These are phyloP conservation scores for Ganaspis brasiliensis DNA, from an alignment of 2,888 invertebrate genomes.

Conservation along the genomic window DNA sequence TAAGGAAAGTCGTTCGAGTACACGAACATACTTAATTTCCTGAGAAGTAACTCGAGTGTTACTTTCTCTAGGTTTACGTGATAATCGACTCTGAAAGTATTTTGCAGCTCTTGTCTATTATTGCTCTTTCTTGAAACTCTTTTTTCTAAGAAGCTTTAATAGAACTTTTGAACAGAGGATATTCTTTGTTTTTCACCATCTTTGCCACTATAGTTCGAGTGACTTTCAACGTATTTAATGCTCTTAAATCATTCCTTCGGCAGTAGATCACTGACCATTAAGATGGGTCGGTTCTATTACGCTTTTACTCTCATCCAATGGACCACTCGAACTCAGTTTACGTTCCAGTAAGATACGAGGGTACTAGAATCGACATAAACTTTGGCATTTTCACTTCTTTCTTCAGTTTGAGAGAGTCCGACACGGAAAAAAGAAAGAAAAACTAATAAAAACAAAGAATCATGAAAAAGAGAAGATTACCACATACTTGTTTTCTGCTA, in stretches of 20 bases:
- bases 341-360: not conserved
- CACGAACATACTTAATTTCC: slow-evolving; percentile 1
- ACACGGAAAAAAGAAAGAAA: slow-evolving; percentile 23
- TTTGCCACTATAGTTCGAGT: not conserved
- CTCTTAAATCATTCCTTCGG: slow-evolving; percentile 54
- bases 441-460: slow-evolving; percentile 24
- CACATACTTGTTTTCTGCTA: slow-evolving; percentile 34
- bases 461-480: slow-evolving; percentile 39
- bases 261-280: slow-evolving; percentile 12
- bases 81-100: not conserved
- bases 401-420: not conserved
- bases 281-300: not conserved
- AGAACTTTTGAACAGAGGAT: not conserved
- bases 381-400: slow-evolving; percentile 19
- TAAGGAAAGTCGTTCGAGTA: not conserved
- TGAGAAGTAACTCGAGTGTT: not conserved
- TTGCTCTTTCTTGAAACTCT: not conserved
- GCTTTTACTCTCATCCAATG: not conserved
- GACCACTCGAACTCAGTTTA: slow-evolving; percentile 35
- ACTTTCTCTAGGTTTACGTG: not conserved
- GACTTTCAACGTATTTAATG: slow-evolving; percentile 28
- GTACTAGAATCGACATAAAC: slow-evolving; percentile 36
- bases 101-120: not conserved
- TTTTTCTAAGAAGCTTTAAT: not conserved
- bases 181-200: not conserved